Conservation (phyloP, 2,113 vertebrate genomes). For the Chauna torquata region DNA sequence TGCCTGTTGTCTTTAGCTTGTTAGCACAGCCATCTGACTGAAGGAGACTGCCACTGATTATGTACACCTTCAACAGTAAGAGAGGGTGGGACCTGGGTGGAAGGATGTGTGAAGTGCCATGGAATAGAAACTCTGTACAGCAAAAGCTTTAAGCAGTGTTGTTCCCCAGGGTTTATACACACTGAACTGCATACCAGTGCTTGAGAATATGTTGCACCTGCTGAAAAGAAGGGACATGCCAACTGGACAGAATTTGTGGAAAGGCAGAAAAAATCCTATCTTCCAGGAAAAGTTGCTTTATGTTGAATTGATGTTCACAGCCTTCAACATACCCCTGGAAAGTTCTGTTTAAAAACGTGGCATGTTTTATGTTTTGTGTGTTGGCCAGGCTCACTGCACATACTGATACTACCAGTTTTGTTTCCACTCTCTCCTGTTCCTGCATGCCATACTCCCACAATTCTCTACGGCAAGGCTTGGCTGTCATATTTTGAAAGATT, state of each 20-base stretch:
- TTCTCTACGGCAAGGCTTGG: neutral
- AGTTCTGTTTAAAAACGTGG: neutral
- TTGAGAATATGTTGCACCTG: neutral
- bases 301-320: neutral
- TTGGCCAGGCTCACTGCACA: neutral
- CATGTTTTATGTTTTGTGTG: neutral
- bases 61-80: neutral
- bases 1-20: slow-evolving; percentile 39
- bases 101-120: slow-evolving; percentile 8
- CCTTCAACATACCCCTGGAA: neutral
- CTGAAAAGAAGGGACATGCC: neutral
- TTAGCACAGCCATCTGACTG: slow-evolving; percentile 24
- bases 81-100: neutral
- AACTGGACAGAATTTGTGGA: neutral
- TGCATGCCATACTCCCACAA: neutral
- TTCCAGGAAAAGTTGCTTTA: neutral
- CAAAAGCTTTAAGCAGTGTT: neutral
- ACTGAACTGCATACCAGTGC: neutral
- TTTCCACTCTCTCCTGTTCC: neutral
- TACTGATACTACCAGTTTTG: neutral
- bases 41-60: neutral
- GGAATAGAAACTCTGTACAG: neutral
- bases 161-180: neutral
- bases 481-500: neutral
- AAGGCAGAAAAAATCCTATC: neutral